Evolutionary conservation across 2,888 invertebrate species (phyloP).

Genomic region (Leptopilina drosophilae): DNA sequence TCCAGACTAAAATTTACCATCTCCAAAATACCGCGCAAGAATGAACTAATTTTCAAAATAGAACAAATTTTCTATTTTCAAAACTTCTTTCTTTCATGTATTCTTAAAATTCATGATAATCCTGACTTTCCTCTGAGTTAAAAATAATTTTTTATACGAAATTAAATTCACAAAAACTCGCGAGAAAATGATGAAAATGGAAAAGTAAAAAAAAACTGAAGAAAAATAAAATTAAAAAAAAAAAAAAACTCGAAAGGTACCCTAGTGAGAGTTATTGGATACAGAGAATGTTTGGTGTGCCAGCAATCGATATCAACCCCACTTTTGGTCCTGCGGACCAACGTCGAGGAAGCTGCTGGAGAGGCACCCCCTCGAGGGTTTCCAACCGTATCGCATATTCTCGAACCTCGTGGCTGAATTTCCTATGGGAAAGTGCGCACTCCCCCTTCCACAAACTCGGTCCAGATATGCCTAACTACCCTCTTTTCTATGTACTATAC

Average conservation of each 20-base stretch:
- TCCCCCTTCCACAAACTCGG: not conserved
- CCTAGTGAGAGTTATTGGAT: conserved; percentile 35
- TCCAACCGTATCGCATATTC: conserved; percentile 27
- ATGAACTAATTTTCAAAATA: too few relatives aligned
- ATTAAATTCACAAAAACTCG: too few relatives aligned
- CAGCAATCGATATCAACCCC: conserved; percentile 39
- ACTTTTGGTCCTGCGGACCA: conserved; percentile 29
- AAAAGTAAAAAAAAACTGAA: not conserved
- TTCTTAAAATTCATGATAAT: too few relatives aligned
- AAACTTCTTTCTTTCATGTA: too few relatives aligned
- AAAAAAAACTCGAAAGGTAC: conserved; percentile 10
- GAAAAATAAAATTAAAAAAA: not conserved
- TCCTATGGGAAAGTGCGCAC: conserved; percentile 35
- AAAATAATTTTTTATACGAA: too few relatives aligned
- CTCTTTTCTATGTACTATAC: conserved; percentile 32
- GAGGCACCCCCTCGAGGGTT: conserved; percentile 26
- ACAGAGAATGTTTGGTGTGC: conserved; percentile 31
- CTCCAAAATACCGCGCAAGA: too few relatives aligned
- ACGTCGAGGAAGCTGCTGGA: conserved; percentile 15
- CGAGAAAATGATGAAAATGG: not conserved
- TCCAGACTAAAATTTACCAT: too few relatives aligned
- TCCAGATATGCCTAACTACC: conserved; percentile 41
- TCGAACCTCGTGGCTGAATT: conserved; percentile 33
- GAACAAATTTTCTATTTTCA: too few relatives aligned
- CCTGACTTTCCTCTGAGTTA: too few relatives aligned